Conservation (phyloP, 2,113 vertebrate genomes). For the Malurus cyaneus region DNA sequence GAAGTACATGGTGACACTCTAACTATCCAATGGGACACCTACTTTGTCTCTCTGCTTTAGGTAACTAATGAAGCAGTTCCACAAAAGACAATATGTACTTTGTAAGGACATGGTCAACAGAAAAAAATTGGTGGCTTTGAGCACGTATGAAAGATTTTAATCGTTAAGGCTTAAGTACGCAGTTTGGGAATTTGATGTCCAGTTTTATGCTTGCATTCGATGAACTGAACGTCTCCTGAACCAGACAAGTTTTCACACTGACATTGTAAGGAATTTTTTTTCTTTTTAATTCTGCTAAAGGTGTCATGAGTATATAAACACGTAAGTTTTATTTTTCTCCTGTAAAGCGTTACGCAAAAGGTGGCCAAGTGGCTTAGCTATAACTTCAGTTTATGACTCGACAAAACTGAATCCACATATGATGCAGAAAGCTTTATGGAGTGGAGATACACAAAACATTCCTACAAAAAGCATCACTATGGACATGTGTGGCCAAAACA, state of each 20-base stretch:
- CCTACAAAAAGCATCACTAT: background rate
- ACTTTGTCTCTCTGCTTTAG: background rate
- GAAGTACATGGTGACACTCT: background rate
- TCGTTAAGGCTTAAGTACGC: background rate
- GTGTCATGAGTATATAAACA: background rate
- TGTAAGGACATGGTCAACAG: background rate
- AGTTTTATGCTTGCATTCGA: background rate
- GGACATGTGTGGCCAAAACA: background rate
- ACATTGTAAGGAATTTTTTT: background rate
- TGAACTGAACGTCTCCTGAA: background rate
- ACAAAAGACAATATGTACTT: background rate
- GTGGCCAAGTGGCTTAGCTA: background rate
- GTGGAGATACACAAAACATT: background rate
- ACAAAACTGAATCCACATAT: background rate
- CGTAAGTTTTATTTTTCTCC: background rate
- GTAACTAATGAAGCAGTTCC: background rate
- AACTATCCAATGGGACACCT: background rate
- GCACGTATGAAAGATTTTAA: background rate
- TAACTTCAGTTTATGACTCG: background rate
- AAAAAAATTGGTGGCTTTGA: background rate
- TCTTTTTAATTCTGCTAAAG: background rate
- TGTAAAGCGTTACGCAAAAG: background rate
- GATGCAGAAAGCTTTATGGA: background rate
- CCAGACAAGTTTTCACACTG: background rate
- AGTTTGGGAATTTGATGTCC: background rate